These are phyloP conservation scores for Phoxinus phoxinus DNA, from an alignment of 2,113 vertebrate genomes.

Conservation along the genomic window DNA sequence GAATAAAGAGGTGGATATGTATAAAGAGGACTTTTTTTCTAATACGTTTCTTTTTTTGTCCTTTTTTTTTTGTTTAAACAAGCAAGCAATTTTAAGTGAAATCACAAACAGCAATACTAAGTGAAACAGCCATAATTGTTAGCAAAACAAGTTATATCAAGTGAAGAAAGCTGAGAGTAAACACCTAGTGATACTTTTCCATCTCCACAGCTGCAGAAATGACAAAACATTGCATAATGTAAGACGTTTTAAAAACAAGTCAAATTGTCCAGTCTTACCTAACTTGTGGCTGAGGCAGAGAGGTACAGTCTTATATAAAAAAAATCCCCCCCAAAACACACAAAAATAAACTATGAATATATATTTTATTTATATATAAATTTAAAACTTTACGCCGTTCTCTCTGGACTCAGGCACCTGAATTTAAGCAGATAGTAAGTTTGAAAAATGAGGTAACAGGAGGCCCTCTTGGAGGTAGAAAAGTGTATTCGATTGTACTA, in stretches of 20 bases:
- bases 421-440: conserved; percentile 82
- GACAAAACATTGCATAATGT: conserved; percentile 81
- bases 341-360: conserved; percentile 86
- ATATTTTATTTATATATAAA: conserved; percentile 78
- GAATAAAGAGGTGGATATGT: conserved; percentile 90
- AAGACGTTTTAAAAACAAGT: conserved; percentile 72
- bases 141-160: conserved; percentile 76
- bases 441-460: conserved; percentile 94
- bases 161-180: conserved; percentile 69
- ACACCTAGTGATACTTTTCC: conserved; percentile 75
- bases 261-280: conserved; percentile 86
- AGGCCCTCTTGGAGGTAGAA: conserved; percentile 94
- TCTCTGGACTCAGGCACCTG: conserved; percentile 84
- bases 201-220: conserved; percentile 80
- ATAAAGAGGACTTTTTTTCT: conserved; percentile 78
- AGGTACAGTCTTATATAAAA: conserved; percentile 86
- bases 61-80: conserved; percentile 73
- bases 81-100: conserved; percentile 88
- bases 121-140: conserved; percentile 80
- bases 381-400: conserved; percentile 90
- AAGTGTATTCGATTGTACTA: conserved; percentile 92
- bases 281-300: conserved; percentile 82
- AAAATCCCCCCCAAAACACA: conserved; percentile 83
- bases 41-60: conserved; percentile 53
- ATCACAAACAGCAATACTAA: conserved; percentile 87